Evolutionary conservation across 2,113 vertebrate genomes (phyloP).

Genomic region (Rafetus swinhoei): DNA sequence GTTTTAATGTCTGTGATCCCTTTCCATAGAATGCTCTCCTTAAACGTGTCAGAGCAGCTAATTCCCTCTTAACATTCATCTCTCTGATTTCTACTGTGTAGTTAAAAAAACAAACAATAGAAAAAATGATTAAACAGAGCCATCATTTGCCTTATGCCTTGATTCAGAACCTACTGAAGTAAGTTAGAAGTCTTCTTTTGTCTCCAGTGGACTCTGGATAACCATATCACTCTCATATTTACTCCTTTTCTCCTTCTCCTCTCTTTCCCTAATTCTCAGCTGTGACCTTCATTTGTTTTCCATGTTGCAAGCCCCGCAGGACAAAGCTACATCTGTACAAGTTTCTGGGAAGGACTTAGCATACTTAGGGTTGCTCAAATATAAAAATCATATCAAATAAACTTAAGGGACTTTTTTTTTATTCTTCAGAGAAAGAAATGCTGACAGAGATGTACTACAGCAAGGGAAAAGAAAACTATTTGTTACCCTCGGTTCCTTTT

Average conservation of each 20-base stretch:
- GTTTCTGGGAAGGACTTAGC: background rate
- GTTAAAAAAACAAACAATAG: background rate
- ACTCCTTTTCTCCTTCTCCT: background rate
- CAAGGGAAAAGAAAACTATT: background rate
- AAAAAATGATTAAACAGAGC: background rate
- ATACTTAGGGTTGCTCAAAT: background rate
- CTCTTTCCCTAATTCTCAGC: background rate
- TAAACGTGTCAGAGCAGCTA: background rate
- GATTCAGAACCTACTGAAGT: background rate
- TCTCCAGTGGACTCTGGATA: background rate
- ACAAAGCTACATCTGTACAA: background rate
- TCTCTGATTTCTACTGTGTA: background rate
- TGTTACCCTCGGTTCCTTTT: background rate
- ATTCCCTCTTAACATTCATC: background rate
- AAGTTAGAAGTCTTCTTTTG: background rate
- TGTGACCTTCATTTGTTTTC: background rate
- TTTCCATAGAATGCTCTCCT: background rate
- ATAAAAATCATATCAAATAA: background rate
- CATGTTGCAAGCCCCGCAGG: background rate
- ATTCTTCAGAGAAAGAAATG: rapidly evolving
- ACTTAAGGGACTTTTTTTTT: background rate
- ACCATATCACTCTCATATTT: background rate
- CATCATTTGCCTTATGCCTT: background rate
- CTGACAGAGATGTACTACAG: background rate
- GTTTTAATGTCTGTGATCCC: background rate